These are phyloP conservation scores for Dallia pectoralis DNA, from an alignment of 2,797 vertebrate genomes.

Conservation along the genomic window DNA sequence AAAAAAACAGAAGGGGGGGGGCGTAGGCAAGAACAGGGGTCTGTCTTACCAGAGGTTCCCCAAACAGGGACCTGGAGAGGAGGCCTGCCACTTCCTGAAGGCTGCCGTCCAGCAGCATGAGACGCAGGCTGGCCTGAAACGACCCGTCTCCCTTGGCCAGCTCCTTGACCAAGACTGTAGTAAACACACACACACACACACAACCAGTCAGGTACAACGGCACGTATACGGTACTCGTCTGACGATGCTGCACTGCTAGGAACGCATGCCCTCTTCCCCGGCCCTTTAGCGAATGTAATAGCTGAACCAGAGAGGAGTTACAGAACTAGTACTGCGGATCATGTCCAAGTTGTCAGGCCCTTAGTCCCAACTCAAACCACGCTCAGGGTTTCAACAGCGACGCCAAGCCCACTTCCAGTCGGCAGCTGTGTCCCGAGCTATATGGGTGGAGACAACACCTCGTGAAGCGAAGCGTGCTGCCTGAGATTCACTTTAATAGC, in stretches of 20 bases:
- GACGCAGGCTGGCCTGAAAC: slow-evolving; percentile 86
- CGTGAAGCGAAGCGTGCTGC: not conserved
- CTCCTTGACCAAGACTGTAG: slow-evolving; percentile 89
- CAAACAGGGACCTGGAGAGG: slow-evolving; percentile 94
- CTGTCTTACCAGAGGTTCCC: slow-evolving; percentile 90
- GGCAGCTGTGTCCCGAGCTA: too few species aligned
- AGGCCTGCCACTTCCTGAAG: slow-evolving; percentile 90
- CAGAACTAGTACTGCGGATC: too few species aligned
- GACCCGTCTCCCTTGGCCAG: slow-evolving; percentile 85
- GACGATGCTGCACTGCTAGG: not conserved
- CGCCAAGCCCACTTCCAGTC: too few species aligned
- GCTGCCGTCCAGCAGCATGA: slow-evolving; percentile 93
- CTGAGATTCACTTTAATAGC: not conserved
- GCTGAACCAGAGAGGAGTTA: not conserved
- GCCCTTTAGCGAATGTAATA: not conserved
- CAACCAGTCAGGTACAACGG: too few species aligned
- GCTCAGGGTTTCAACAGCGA: too few species aligned
- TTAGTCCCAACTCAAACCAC: too few species aligned
- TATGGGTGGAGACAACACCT: too few species aligned
- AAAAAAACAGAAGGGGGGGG: not conserved
- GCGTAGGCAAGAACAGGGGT: not conserved
- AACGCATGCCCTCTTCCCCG: too few species aligned
- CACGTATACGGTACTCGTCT: too few species aligned
- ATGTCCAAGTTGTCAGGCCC: too few species aligned
- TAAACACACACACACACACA: slow-evolving; percentile 21